Evolutionary conservation across 1,140 invertebrate genomes (phyloP).

Genomic region (Trissolcus basalis): DNA sequence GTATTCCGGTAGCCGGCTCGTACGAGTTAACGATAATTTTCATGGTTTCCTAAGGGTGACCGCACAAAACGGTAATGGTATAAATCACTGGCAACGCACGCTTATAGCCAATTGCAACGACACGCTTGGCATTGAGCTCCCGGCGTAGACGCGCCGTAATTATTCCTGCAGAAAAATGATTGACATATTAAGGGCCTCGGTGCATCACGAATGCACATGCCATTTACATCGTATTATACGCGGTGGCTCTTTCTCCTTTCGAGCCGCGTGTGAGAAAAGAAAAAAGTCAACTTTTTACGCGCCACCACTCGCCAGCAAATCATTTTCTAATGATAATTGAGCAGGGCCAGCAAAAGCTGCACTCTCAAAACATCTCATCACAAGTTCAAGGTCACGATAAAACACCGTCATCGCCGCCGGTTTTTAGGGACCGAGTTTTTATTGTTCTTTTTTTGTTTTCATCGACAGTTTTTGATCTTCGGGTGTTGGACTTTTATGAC

Average conservation of each 20-base stretch:
- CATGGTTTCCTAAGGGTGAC: constrained; percentile 57
- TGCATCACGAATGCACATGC: constrained; percentile 44
- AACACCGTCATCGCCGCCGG: not conserved
- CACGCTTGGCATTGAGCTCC: constrained; percentile 49
- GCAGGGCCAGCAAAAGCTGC: not conserved
- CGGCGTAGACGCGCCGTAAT: constrained; percentile 45
- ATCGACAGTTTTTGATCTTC: no score
- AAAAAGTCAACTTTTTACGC: constrained; percentile 28
- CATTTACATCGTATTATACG: constrained; percentile 50
- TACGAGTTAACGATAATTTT: constrained; percentile 56
- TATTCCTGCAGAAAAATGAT: constrained; percentile 54
- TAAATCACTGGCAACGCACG: constrained; percentile 46
- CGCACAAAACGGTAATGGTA: constrained; percentile 54
- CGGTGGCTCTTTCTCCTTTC: constrained; percentile 5
- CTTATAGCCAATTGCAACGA: constrained; percentile 49
- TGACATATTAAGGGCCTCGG: constrained; percentile 51
- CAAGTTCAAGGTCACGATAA: constrained; percentile 12
- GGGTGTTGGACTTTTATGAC: no score
- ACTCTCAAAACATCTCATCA: not conserved
- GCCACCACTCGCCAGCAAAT: constrained; percentile 23
- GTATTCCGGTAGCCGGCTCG: constrained; percentile 49
- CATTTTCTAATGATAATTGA: constrained; percentile 36
- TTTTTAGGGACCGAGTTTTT: not conserved
- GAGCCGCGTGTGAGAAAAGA: constrained; percentile 5
- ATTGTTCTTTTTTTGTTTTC: not conserved